Base-by-base conservation (phyloP, 37 sponge, comb jelly and placozoan species). In the Halichondria panicea region DNA sequence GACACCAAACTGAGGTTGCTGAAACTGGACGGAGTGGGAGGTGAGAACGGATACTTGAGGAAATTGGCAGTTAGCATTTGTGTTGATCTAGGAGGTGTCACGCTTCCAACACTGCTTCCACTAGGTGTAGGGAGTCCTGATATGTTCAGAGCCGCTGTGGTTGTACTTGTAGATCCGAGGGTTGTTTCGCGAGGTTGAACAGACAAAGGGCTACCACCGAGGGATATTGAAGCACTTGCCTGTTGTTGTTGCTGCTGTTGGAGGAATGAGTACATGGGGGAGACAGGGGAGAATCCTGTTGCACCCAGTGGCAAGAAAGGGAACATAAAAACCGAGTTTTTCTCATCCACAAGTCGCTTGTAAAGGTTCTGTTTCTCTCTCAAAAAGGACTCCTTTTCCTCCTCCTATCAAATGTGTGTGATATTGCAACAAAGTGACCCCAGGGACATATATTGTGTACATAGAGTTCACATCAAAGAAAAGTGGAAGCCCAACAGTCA, bases 331-430 rank as follows among this genome's bases (percentile, higher is more conserved):
- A 70, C 81, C 33, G 34, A 53, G 18, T 41, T 57, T 34, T 76
- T 50, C 46, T 66, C 87, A 38, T 87, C 81, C 45, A 70, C 76
- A 0, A 80, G 46, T 68, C 31, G 67, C 42, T 53, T 74, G 75
- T 87, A 70, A 41, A 87, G 81, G n/a, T 74, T 33, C 36, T 68
- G 62, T 28, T 60, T 76, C 36, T 84, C 85, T 70, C 71, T 69
- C 82, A 81, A 34, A 25, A 64, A 18, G 15, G 70, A 50, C 31
- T 68, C 81, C 60, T 71, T 76, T 34, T 76, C 77, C 43, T 63
- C 65, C 32, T 64, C 43, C 80, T 79, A 46, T 58, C 15, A 15
- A 11, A 15, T 48, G 52, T 15, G 52, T 48, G 52, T 48, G 52
- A 15, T 48, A 15, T 48, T 11, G 11, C 13, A 11, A 15, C 15